These are phyloP conservation scores for Sebastes kiyomatsui DNA, from an alignment of 2,797 vertebrate genomes.

Conservation along the genomic window DNA sequence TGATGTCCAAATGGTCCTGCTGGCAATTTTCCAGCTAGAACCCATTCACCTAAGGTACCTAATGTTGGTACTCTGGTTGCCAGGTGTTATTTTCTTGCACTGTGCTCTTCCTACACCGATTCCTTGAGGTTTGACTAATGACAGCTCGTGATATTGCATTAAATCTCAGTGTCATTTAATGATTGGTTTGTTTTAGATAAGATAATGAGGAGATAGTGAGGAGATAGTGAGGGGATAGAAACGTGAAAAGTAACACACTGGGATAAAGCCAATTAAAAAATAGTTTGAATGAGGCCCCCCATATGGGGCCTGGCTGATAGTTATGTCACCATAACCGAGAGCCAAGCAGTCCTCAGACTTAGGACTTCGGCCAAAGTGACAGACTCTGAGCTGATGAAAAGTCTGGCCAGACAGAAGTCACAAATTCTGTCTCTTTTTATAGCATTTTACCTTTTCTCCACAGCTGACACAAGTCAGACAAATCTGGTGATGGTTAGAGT, in stretches of 20 bases:
- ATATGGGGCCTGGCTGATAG: conserved; percentile 24
- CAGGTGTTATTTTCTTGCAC: background rate
- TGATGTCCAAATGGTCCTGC: background rate
- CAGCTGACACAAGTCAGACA: background rate
- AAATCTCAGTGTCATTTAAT: background rate
- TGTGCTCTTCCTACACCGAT: background rate
- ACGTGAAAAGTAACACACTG: background rate
- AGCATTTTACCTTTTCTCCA: conserved; percentile 13
- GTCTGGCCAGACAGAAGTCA: conserved; percentile 24
- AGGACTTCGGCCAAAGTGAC: conserved; percentile 44
- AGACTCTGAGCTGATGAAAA: conserved; percentile 34
- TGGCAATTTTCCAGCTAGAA: background rate
- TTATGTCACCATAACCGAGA: conserved; percentile 49
- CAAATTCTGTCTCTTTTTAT: conserved; percentile 5
- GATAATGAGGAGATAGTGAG: background rate
- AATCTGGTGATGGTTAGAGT: background rate
- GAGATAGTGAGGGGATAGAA: background rate
- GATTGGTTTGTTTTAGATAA: background rate
- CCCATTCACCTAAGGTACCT: background rate
- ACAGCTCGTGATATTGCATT: background rate
- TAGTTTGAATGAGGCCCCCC: conserved; percentile 20
- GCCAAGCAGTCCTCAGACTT: conserved; percentile 39
- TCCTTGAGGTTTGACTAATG: background rate
- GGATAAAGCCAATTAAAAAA: conserved; percentile 25
- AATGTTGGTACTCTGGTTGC: background rate